These are phyloP conservation scores for Drosophila nebulosa DNA, from an alignment of 1,140 invertebrate genomes.

Conservation along the genomic window DNA sequence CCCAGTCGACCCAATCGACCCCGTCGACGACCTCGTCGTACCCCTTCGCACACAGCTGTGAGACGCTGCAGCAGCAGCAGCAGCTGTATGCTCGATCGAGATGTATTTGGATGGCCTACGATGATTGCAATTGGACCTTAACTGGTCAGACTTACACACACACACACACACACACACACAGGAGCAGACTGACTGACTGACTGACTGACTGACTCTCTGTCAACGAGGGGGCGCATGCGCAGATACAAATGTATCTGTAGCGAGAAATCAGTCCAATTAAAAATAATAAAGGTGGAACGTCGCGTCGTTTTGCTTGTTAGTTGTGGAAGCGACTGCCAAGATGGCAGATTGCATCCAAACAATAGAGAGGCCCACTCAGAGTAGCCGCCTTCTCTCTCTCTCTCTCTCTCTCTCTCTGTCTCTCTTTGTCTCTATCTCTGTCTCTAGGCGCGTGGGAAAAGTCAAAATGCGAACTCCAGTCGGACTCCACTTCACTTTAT, in stretches of 20 bases:
- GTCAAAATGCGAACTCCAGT: constrained; percentile 19
- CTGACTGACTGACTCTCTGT: too few relatives aligned
- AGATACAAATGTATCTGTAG: constrained; percentile 74
- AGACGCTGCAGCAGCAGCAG: constrained; percentile 5
- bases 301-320: constrained; percentile 76
- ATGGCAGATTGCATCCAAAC: constrained; percentile 70
- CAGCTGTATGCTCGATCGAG: constrained; percentile 9
- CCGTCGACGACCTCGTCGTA: constrained; percentile 20
- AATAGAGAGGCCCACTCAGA: constrained; percentile 51
- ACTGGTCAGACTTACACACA: constrained; percentile 7
- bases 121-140: constrained; percentile 48
- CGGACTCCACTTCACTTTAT: background rate
- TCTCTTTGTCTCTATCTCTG: too few relatives aligned
- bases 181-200: too few relatives aligned
- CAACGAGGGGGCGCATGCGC: constrained; percentile 39
- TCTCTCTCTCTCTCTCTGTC: too few relatives aligned
- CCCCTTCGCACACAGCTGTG: constrained; percentile 25
- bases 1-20: constrained; percentile 43
- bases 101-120: constrained; percentile 75
- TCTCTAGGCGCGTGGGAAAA: constrained; percentile 61
- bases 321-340: constrained; percentile 44
- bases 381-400: too few relatives aligned
- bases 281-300: constrained; percentile 72
- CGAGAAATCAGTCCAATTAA: constrained; percentile 76
- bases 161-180: too few relatives aligned